These are phyloP conservation scores for Prosopocoilus inquinatus DNA, from an alignment of 2,888 invertebrate species.

Conservation along the genomic window DNA sequence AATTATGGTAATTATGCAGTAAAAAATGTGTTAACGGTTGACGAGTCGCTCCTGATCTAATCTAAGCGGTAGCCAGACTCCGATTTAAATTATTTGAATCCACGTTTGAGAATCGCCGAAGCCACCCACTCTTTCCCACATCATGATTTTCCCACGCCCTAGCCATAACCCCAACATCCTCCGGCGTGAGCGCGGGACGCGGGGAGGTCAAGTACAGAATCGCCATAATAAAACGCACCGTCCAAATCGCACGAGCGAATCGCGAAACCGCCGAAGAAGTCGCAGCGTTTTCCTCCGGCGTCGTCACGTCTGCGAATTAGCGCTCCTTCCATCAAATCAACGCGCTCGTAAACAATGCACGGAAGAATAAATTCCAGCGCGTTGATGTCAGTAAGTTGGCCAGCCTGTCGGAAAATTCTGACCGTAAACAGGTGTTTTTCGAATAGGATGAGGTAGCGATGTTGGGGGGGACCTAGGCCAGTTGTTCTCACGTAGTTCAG, in stretches of 20 bases:
- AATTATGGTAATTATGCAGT: no score
- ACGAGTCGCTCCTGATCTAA: not conserved
- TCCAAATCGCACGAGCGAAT: constrained; percentile 10
- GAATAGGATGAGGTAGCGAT: constrained; percentile 61
- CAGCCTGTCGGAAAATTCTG: constrained; percentile 63
- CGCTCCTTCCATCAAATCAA: not conserved
- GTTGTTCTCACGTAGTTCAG: constrained; percentile 47
- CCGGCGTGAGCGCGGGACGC: constrained; percentile 26
- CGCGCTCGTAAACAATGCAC: not conserved
- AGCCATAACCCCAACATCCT: constrained; percentile 74
- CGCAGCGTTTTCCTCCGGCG: not conserved
- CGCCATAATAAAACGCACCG: constrained; percentile 31
- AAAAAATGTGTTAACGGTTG: no score
- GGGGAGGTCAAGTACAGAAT: constrained; percentile 33
- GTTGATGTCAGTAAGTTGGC: constrained; percentile 18
- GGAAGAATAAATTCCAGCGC: not conserved
- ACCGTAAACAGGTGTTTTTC: constrained; percentile 76
- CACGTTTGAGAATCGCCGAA: constrained; percentile 60
- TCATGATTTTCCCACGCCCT: constrained; percentile 78
- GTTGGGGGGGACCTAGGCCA: constrained; percentile 43
- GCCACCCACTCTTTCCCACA: constrained; percentile 81
- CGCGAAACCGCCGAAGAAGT: no score
- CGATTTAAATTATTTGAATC: constrained; percentile 41
- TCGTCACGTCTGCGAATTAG: not conserved
- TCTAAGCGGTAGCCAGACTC: not conserved